A percentile compares a stretch with the other conserved stretches of the same genome.
phyloP scores from a whole-genome alignment of 1,140 invertebrate genomes.

The Drosophila malerkotliana region DNA sequence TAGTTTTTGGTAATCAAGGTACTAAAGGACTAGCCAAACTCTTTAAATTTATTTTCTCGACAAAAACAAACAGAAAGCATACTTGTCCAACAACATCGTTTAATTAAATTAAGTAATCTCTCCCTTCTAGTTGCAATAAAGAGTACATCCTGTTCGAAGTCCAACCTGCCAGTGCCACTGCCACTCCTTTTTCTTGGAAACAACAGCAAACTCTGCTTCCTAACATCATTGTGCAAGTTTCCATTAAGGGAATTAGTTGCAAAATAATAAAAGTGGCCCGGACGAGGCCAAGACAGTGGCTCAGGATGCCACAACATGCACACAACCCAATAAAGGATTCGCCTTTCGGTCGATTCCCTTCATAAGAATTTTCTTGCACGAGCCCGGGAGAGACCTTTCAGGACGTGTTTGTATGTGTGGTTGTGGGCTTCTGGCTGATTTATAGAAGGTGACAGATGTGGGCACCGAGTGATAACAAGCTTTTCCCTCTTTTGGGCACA shows the following conservation, averaged over 20 bases:
- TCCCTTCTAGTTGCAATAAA: neutral
- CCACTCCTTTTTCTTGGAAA: conserved; percentile 2
- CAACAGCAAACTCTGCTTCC: neutral
- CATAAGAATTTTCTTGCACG: conserved; percentile 2
- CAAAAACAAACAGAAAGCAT: too few species aligned
- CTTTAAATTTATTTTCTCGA: too few species aligned
- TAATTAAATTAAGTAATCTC: neutral
- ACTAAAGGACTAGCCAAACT: too few species aligned
- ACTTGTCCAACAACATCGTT: neutral
- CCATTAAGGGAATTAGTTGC: conserved; percentile 79
- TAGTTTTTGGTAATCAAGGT: neutral
- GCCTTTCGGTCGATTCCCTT: neutral
- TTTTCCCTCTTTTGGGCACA: conserved; percentile 42
- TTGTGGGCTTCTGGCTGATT: conserved; percentile 63
- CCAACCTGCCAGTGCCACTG: neutral
- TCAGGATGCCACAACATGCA: conserved; percentile 42
- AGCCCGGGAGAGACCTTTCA: neutral
- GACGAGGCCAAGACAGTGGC: conserved; percentile 25
- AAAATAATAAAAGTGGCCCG: conserved; percentile 51
- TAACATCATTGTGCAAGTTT: conserved; percentile 69
- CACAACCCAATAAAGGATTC: conserved; percentile 34
- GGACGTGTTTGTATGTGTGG: conserved; percentile 25
- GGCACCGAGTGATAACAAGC: conserved; percentile 78
- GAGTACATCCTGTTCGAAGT: neutral
- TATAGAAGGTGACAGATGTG: conserved; percentile 82